phyloP scores from a whole-genome alignment of 2,113 vertebrate genomes.

The Raphicerus campestris region DNA sequence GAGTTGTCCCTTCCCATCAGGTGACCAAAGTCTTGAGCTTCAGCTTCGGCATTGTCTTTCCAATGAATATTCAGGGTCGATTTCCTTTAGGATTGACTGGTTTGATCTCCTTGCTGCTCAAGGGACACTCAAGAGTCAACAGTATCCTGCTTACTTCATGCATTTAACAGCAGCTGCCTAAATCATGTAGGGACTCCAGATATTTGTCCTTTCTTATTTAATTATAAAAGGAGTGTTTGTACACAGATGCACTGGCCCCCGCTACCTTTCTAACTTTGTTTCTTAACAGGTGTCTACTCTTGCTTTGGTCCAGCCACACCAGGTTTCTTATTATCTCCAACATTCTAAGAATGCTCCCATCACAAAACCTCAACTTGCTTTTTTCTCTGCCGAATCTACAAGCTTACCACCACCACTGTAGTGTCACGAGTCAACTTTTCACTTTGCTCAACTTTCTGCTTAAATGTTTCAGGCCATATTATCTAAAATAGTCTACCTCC shows the following conservation, averaged over 20 bases:
- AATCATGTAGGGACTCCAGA: background rate
- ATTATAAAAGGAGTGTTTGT: conserved; percentile 7
- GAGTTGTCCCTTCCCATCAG: background rate
- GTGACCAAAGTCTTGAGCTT: background rate
- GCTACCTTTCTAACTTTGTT: background rate
- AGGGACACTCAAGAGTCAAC: background rate
- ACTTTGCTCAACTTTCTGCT: background rate
- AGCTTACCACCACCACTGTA: background rate
- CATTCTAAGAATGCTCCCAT: background rate
- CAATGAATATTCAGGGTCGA: background rate
- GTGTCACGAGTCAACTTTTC: background rate
- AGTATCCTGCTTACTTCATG: background rate
- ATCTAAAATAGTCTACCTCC: background rate
- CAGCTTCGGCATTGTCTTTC: background rate
- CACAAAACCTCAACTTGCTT: background rate
- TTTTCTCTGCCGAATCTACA: background rate
- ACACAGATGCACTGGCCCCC: background rate
- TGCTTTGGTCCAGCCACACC: background rate
- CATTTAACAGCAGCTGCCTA: background rate
- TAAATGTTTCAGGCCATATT: background rate
- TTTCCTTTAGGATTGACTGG: background rate
- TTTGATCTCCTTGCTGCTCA: background rate
- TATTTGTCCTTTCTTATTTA: background rate
- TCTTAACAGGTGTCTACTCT: background rate
- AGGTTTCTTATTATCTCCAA: background rate